phyloP scores from a whole-genome alignment of 2,797 vertebrate species.

The Geotria australis region DNA sequence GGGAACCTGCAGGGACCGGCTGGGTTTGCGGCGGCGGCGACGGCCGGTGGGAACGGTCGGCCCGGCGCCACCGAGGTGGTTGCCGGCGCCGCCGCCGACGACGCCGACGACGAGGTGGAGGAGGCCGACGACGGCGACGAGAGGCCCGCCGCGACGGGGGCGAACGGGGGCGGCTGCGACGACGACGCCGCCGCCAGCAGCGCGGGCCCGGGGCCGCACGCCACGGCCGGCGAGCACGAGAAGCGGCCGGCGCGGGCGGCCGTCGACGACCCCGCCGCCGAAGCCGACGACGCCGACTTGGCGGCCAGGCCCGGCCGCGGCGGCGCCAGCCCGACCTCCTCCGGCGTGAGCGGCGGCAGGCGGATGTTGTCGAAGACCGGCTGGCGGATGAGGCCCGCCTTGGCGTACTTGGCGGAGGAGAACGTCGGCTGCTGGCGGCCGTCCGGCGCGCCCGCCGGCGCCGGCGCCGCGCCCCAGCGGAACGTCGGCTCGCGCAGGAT shows the following conservation, averaged over 20 bases:
- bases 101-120: slow-evolving; percentile 1
- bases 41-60: slow-evolving; percentile 17
- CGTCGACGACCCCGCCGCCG: slow-evolving; percentile 5
- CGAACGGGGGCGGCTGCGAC: slow-evolving; percentile 11
- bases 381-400: slow-evolving; percentile 93
- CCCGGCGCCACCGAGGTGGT: slow-evolving; percentile 21
- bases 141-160: slow-evolving; percentile 14
- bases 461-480: slow-evolving; percentile 35
- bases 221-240: slow-evolving; percentile 61
- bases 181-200: slow-evolving; percentile 25
- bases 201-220: slow-evolving; percentile 60
- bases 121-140: slow-evolving; percentile 39
- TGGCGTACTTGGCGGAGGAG: slow-evolving; percentile 95
- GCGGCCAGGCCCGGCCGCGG: slow-evolving; percentile 29
- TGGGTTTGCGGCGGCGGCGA: slow-evolving; percentile 13
- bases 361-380: slow-evolving; percentile 95
- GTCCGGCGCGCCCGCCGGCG: neutral
- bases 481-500: slow-evolving; percentile 84
- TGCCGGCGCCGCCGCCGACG: too few species aligned
- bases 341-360: slow-evolving; percentile 59
- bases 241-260: slow-evolving; percentile 72
- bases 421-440: slow-evolving; percentile 45
- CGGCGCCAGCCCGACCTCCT: slow-evolving; percentile 61
- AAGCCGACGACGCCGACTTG: slow-evolving; percentile 14
- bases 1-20: slow-evolving; percentile 22